Evolutionary conservation across 2,113 vertebrate species (phyloP), one percentile per base, ranked within the genome.

Genomic region (Empidonax traillii): DNA sequence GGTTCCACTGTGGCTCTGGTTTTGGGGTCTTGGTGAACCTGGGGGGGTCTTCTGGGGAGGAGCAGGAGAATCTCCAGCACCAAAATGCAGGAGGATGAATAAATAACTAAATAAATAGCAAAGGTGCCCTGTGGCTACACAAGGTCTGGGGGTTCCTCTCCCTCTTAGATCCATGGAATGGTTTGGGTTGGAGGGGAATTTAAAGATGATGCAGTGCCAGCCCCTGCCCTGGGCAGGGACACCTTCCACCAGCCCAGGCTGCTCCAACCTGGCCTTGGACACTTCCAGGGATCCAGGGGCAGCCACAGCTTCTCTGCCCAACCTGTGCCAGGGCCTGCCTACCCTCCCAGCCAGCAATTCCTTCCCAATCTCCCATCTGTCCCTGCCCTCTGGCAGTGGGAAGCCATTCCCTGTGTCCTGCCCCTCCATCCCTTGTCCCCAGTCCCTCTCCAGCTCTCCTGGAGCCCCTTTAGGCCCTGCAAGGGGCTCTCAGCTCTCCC

Each of bases 41-140:
- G 41, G 43, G 24, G 46, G 47, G 22, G 3, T 31, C 51, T 51
- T 61, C 33, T 47, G 35, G 44, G 14, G 59, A 72, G n/a, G 39
- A 44, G 47, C 6, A 73, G 65, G 46, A 65, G 8, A 15, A 10
- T 5, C 53, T 55, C 49, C 25, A 7, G 16, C 33, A 9, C 5
- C 18, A 12, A 8, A 61, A 7, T 2, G 31, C 37, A 46, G n/a
- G 23, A 58, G 20, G 24, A 67, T 35, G 11, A 39, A 39, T 39
- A 39, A 39, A 39, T 39, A 39, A 39, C 10, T 41, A 24, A 84
- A 59, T 35, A 49, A 80, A 72, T 7, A 63, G 17, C 21, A 2
- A 19, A 55, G 8, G 18, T 68, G 47, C 25, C 0, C 0, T 4
- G 30, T 43, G 66, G 83, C 62, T 7, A 16, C 15, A 4, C 1